Evolutionary conservation across 1,140 invertebrate genomes (phyloP).

Genomic region (Orchesella cincta): DNA sequence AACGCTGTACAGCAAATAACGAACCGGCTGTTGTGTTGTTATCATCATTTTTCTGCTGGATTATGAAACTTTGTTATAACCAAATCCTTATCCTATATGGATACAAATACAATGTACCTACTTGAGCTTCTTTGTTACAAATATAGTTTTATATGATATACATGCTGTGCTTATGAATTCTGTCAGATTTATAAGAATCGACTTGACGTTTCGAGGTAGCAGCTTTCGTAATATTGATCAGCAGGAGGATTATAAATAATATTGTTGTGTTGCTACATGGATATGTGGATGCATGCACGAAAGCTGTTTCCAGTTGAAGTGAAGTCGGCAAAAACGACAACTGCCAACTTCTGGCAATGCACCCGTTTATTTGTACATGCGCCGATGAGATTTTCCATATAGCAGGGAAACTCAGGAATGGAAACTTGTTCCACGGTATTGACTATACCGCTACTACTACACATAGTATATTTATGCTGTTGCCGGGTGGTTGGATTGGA

Average conservation of each 20-base stretch:
- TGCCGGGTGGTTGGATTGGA: no score
- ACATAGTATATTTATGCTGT: background rate
- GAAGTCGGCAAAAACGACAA: background rate
- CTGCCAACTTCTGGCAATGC: background rate
- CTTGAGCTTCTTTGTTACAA: background rate
- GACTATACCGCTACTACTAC: no score
- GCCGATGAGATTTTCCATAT: constrained; percentile 27
- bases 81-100: no score
- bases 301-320: background rate
- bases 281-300: background rate
- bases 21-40: no score
- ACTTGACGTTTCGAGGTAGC: background rate
- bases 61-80: no score
- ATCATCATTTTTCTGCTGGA: no score
- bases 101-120: no score
- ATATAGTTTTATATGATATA: no score
- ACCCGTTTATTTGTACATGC: constrained; percentile 51
- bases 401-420: background rate
- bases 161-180: background rate
- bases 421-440: constrained; percentile 2
- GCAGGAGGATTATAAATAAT: background rate
- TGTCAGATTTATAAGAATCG: no score
- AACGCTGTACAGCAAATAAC: no score
- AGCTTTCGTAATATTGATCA: background rate
- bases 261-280: background rate